These are phyloP conservation scores for Alosa alosa DNA, from an alignment of 2,113 vertebrate species.

Conservation along the genomic window DNA sequence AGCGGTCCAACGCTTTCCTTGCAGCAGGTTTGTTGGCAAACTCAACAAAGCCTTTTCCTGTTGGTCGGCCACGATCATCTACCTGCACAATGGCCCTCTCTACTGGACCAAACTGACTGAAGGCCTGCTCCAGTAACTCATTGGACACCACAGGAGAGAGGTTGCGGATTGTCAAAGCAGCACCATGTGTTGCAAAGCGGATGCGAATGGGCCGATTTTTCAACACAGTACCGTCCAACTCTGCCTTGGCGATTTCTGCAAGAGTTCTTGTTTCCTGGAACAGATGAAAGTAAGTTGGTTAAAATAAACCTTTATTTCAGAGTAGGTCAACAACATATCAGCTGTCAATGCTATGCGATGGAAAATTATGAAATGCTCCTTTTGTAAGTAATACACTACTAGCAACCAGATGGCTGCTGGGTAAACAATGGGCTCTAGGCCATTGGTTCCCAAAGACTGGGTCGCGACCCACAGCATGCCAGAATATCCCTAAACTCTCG, in stretches of 20 bases:
- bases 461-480: no score
- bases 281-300: neutral
- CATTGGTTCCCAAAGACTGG: no score
- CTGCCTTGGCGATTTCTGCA: conserved; percentile 95
- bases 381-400: neutral
- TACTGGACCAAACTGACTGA: conserved; percentile 91
- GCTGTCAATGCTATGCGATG: neutral
- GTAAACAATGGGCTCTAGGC: neutral
- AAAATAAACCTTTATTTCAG: neutral
- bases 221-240: conserved; percentile 88
- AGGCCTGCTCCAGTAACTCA: conserved; percentile 94
- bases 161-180: conserved; percentile 90
- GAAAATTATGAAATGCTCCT: no score
- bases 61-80: conserved; percentile 91
- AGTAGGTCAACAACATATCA: neutral
- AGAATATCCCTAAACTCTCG: no score
- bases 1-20: conserved; percentile 92
- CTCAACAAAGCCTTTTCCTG: conserved; percentile 91
- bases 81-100: conserved; percentile 92
- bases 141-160: conserved; percentile 92
- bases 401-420: neutral
- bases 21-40: conserved; percentile 92
- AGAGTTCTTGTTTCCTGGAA: conserved; percentile 90
- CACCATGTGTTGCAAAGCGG: conserved; percentile 90
- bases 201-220: conserved; percentile 88